Evolutionary conservation across 1,140 invertebrate species (phyloP), one percentile per base, ranked within the genome.

Genomic region (Hormaphis cornu): DNA sequence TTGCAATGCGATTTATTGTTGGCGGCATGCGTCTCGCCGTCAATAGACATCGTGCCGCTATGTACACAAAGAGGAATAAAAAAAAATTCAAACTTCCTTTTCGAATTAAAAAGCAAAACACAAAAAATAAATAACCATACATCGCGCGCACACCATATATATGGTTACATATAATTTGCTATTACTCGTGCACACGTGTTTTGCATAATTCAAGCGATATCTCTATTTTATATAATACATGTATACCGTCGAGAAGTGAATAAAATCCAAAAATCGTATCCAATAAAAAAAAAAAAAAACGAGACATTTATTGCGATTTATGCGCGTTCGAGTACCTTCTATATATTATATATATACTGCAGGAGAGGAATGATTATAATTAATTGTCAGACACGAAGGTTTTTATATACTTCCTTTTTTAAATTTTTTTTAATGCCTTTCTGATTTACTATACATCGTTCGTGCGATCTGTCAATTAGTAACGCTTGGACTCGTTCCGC

Each of bases 221-320:
- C n/a, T n/a, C n/a, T n/a, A n/a, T n/a, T n/a, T n/a, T n/a, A n/a
- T n/a, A n/a, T n/a, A n/a, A n/a, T n/a, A n/a, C n/a, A n/a, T n/a
- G n/a, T n/a, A n/a, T n/a, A n/a, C n/a, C n/a, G 42, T 66, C 44
- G 20, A 58, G 33, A n/a, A 58, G 37, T 37, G 50, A 48, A 66
- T 30, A 66, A 66, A 12, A 48, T 50, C 10, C 24, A 46, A 30
- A 16, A 50, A 30, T 66, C 40, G 14, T 50, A 40, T n/a, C 28
- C 18, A 30, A 66, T 50, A 66, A 33, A 30, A 28, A 33, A 33
- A 22, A 33, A 33, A 33, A 6, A 33, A 33, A n/a, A n/a, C 28
- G 44, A 37, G 42, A 66, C 61, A 46, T 66, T 66, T 66, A 66
- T 66, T 66, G 42, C 61, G 24, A 66, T 66, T 66, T 66, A 66